Evolutionary conservation across 2,113 vertebrate genomes (phyloP).

Genomic region (Myodes glareolus): DNA sequence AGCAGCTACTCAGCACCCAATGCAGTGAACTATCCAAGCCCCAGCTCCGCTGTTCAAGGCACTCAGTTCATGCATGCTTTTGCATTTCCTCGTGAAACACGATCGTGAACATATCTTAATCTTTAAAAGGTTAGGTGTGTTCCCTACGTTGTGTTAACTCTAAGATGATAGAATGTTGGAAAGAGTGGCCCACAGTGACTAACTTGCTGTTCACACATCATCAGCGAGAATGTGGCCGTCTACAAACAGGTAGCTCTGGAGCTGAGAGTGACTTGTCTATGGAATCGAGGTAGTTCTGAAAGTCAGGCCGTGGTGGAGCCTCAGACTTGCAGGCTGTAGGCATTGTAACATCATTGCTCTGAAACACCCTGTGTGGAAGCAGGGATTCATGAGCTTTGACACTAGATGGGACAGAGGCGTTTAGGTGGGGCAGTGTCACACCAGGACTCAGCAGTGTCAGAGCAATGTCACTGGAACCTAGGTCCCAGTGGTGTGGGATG

Average conservation of each 20-base stretch:
- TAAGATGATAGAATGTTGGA: neutral
- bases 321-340: neutral
- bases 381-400: neutral
- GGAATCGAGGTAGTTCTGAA: neutral
- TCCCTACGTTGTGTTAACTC: neutral
- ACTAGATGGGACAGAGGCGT: neutral
- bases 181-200: neutral
- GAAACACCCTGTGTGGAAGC: neutral
- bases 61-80: too few relatives aligned
- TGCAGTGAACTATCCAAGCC: too few relatives aligned
- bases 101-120: too few relatives aligned
- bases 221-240: neutral
- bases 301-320: neutral
- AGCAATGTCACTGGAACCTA: too few relatives aligned
- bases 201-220: neutral
- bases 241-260: neutral
- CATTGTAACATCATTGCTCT: slow-evolving; percentile 18
- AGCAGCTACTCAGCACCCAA: neutral
- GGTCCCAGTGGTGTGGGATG: too few relatives aligned
- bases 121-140: neutral
- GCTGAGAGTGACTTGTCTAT: neutral
- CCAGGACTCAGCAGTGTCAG: slow-evolving; percentile 37
- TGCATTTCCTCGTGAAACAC: too few relatives aligned
- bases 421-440: neutral
- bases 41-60: too few relatives aligned